phyloP scores from a whole-genome alignment of 2,888 invertebrate genomes.

The Euphydryas editha region DNA sequence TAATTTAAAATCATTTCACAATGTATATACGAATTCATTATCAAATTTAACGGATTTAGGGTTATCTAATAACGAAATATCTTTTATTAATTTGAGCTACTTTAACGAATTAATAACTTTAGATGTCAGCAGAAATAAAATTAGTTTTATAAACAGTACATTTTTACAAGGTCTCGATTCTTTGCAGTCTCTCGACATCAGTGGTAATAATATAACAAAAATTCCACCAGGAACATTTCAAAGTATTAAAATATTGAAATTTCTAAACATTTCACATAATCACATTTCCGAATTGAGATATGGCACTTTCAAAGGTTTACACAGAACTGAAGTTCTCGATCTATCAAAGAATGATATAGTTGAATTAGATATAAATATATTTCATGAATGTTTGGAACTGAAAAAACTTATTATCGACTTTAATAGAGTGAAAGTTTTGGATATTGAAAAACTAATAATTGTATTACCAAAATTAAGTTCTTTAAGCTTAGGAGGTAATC shows the following conservation, averaged over 20 bases:
- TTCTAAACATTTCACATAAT: slow-evolving; percentile 68
- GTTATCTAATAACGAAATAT: slow-evolving; percentile 61
- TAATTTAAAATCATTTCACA: slow-evolving; percentile 61
- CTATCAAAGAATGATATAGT: slow-evolving; percentile 65
- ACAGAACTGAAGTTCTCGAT: slow-evolving; percentile 65
- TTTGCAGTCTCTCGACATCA: slow-evolving; percentile 65
- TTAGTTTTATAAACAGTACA: slow-evolving; percentile 54
- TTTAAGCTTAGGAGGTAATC: slow-evolving; percentile 73
- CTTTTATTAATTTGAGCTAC: slow-evolving; percentile 57
- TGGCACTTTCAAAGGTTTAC: slow-evolving; percentile 68
- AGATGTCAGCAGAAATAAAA: slow-evolving; percentile 61
- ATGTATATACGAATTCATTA: slow-evolving; percentile 56
- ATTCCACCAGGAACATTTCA: slow-evolving; percentile 69
- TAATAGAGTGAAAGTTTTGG: slow-evolving; percentile 64
- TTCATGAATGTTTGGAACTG: slow-evolving; percentile 69
- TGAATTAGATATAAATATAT: slow-evolving; percentile 63
- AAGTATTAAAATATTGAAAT: slow-evolving; percentile 60
- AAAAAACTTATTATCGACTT: slow-evolving; percentile 67
- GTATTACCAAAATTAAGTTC: slow-evolving; percentile 58
- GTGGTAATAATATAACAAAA: slow-evolving; percentile 59
- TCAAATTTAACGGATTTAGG: slow-evolving; percentile 55
- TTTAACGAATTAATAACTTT: slow-evolving; percentile 59
- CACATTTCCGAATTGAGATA: slow-evolving; percentile 59
- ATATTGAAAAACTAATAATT: slow-evolving; percentile 60
- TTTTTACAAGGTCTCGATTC: slow-evolving; percentile 57